Conservation (phyloP, 1,140 invertebrate genomes). For the Cyphomyrmex costatus region DNA sequence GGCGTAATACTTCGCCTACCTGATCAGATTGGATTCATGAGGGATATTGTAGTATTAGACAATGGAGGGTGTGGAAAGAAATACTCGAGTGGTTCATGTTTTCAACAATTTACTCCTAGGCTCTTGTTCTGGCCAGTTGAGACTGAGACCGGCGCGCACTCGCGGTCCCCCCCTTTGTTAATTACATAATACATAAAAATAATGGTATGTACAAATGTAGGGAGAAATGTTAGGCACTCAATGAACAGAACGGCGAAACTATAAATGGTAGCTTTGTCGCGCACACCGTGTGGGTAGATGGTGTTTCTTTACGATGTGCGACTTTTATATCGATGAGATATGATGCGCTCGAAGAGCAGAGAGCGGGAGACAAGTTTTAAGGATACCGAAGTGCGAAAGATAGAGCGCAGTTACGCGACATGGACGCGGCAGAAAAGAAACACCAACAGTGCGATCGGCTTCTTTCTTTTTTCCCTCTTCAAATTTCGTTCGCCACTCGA, state of each 20-base stretch:
- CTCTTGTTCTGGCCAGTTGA: conserved; percentile 76
- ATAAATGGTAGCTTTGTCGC: conserved; percentile 71
- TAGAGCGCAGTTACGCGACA: conserved; percentile 41
- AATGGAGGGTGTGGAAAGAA: conserved; percentile 31
- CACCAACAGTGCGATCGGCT: conserved; percentile 28
- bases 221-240: conserved; percentile 80
- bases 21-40: background rate
- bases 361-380: conserved; percentile 69
- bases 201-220: conserved; percentile 80
- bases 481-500: conserved; percentile 68
- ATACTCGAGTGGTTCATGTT: conserved; percentile 67
- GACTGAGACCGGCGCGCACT: conserved; percentile 72
- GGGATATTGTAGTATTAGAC: background rate
- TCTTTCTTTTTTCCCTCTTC: background rate
- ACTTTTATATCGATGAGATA: conserved; percentile 59
- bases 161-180: conserved; percentile 60
- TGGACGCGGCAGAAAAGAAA: conserved; percentile 50
- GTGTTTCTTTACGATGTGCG: conserved; percentile 44
- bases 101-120: conserved; percentile 81
- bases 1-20: background rate
- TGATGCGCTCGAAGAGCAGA: conserved; percentile 72
- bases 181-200: conserved; percentile 80
- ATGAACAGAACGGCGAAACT: conserved; percentile 77
- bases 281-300: conserved; percentile 61
- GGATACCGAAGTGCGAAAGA: conserved; percentile 44